Conservation (phyloP, 2,888 invertebrate species). For the Petrophora chlorosata region DNA sequence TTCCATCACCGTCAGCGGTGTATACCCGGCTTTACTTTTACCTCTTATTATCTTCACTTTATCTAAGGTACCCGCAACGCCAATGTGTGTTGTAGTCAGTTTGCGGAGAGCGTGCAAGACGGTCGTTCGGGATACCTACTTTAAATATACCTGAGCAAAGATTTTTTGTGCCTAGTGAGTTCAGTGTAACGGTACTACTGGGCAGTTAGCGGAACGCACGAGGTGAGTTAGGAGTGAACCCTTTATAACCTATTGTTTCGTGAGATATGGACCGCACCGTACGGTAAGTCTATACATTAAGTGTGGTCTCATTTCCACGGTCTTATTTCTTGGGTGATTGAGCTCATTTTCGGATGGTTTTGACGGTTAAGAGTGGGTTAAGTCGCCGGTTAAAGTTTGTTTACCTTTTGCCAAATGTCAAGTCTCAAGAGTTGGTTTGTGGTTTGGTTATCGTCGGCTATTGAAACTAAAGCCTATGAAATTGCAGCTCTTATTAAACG, state of each 20-base stretch:
- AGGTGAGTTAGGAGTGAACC: constrained; percentile 28
- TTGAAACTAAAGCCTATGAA: not conserved
- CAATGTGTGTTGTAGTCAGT: constrained; percentile 60
- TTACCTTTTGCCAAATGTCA: constrained; percentile 29
- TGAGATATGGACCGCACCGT: constrained; percentile 32
- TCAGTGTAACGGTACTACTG: constrained; percentile 43
- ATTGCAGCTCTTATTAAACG: not conserved
- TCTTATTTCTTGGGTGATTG: constrained; percentile 24
- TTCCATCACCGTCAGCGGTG: constrained; percentile 47
- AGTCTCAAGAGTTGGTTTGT: too few relatives aligned
- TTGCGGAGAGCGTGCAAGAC: constrained; percentile 57
- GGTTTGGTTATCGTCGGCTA: not conserved
- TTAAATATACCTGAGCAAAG: constrained; percentile 14
- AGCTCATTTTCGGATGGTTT: constrained; percentile 29
- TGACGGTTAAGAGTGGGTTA: not conserved
- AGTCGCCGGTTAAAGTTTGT: constrained; percentile 24
- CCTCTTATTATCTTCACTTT: constrained; percentile 76
- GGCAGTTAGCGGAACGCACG: constrained; percentile 32
- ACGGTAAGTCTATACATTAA: constrained; percentile 21
- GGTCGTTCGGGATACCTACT: constrained; percentile 50
- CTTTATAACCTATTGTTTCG: constrained; percentile 31
- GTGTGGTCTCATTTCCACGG: constrained; percentile 17
- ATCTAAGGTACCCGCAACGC: constrained; percentile 61
- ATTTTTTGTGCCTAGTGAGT: constrained; percentile 46
- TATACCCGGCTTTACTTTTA: constrained; percentile 59